Conservation (phyloP, 2,888 invertebrate species). For the Tyria jacobaeae region DNA sequence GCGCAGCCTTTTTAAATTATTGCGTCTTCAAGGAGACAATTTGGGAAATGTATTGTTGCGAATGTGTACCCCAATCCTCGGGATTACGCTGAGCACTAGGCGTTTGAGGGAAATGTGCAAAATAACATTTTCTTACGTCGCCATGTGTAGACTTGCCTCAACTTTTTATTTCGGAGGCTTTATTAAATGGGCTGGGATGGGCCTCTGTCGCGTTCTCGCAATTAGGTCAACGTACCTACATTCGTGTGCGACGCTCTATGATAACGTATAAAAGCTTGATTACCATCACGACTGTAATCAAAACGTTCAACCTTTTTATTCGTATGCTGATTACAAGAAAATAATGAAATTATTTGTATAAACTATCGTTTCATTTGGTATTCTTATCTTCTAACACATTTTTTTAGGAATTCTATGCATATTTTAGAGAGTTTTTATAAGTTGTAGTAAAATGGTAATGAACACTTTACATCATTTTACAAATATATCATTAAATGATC, state of each 20-base stretch:
- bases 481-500: not conserved
- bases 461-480: not conserved
- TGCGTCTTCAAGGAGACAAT: slow-evolving; percentile 78
- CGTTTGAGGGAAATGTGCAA: slow-evolving; percentile 66
- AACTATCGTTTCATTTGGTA: not conserved
- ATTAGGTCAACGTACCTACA: slow-evolving; percentile 48
- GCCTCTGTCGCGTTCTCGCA: slow-evolving; percentile 38
- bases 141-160: slow-evolving; percentile 48
- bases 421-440: not conserved
- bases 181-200: slow-evolving; percentile 47
- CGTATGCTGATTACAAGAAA: slow-evolving; percentile 16
- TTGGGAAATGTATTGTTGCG: slow-evolving; percentile 74
- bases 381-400: not conserved
- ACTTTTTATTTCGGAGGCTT: slow-evolving; percentile 52
- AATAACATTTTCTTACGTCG: slow-evolving; percentile 68
- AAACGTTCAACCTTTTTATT: slow-evolving; percentile 19
- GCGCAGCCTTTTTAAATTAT: slow-evolving; percentile 73
- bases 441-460: not conserved
- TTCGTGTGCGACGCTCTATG: slow-evolving; percentile 31
- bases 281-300: slow-evolving; percentile 33
- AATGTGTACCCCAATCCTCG: slow-evolving; percentile 63
- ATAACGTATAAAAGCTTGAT: slow-evolving; percentile 34
- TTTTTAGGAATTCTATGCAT: not conserved
- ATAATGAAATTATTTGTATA: not conserved
- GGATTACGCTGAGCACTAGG: slow-evolving; percentile 67